These are phyloP conservation scores for Microtus richardsoni DNA, from an alignment of 2,113 vertebrate genomes.

Conservation along the genomic window DNA sequence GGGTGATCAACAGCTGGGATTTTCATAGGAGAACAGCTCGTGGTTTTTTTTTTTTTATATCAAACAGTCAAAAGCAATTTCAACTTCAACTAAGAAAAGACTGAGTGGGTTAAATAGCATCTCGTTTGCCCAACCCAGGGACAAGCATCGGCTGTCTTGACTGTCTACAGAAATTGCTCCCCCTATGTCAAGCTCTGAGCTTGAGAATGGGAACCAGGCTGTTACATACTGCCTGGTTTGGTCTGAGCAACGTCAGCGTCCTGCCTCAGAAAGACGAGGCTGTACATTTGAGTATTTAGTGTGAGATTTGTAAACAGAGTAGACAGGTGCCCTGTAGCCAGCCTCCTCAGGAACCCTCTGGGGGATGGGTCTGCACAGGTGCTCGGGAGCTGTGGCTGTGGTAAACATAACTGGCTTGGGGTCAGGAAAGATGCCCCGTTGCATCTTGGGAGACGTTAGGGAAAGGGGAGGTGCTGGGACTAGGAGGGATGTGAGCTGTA, in stretches of 20 bases:
- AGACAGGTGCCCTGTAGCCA: neutral
- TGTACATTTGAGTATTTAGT: neutral
- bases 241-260: fast-evolving
- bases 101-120: neutral
- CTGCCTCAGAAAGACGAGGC: neutral
- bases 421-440: too few species aligned
- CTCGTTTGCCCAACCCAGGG: neutral
- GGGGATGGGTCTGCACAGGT: neutral
- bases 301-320: neutral
- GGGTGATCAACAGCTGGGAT: neutral
- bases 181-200: neutral
- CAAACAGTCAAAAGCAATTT: constrained; percentile 3
- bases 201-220: neutral
- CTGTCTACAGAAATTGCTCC: neutral
- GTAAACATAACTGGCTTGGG: neutral
- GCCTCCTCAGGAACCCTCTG: neutral
- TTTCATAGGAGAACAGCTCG: neutral
- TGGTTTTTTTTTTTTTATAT: neutral
- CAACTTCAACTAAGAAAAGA: neutral
- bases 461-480: neutral
- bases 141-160: neutral
- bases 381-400: neutral
- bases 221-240: neutral
- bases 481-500: neutral
- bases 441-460: neutral